Conservation (phyloP, 2,797 vertebrate species). For the Hydrophis major region DNA sequence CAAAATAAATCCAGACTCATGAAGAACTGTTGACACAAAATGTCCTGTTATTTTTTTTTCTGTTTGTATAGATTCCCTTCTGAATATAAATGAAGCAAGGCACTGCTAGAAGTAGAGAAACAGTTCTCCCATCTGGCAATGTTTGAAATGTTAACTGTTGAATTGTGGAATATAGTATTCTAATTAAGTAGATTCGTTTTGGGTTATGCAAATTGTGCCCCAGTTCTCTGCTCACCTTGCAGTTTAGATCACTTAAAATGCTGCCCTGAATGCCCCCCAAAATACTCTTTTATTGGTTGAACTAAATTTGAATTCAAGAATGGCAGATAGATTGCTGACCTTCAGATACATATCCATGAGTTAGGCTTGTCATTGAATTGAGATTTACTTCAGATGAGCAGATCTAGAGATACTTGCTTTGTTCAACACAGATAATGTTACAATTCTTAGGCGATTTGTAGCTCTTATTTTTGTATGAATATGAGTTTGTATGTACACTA, state of each 20-base stretch:
- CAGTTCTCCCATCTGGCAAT: not conserved
- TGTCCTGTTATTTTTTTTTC: not conserved
- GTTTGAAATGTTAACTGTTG: not conserved
- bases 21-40: not conserved
- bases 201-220: not conserved
- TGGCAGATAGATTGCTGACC: not conserved
- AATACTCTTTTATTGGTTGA: not conserved
- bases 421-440: no score
- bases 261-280: not conserved
- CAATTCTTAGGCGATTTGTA: not conserved
- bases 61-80: not conserved
- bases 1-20: not conserved
- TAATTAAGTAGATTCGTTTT: not conserved
- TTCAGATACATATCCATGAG: not conserved
- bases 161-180: not conserved
- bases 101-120: not conserved
- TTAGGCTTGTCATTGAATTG: not conserved
- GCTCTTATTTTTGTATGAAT: not conserved
- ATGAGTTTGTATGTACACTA: not conserved
- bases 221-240: not conserved
- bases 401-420: not conserved
- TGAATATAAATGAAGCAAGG: not conserved
- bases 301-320: not conserved
- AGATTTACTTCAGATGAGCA: not conserved
- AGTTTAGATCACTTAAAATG: not conserved